Conservation (phyloP, 53 echinoderm and acorn worm species). For the Pentamera pediparva region DNA sequence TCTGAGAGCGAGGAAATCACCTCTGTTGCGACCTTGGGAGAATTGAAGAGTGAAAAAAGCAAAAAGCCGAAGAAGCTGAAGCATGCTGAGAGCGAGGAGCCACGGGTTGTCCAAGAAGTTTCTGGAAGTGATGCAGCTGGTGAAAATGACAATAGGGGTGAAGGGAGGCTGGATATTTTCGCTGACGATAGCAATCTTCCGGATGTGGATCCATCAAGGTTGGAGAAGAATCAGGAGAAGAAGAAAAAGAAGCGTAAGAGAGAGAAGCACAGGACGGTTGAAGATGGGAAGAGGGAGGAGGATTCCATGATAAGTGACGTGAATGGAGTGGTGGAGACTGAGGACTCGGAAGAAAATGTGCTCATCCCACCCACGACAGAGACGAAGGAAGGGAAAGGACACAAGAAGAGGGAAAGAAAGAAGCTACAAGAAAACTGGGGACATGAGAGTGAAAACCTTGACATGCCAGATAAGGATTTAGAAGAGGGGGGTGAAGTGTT, state of each 20-base stretch:
- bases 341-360: background rate
- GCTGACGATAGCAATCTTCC: background rate
- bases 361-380: background rate
- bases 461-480: background rate
- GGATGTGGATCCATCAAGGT: background rate
- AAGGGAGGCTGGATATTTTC: background rate
- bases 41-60: too few species aligned
- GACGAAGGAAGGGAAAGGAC: conserved; percentile 30
- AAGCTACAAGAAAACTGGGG: background rate
- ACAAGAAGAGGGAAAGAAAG: background rate
- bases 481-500: background rate
- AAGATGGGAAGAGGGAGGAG: background rate
- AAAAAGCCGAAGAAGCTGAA: too few species aligned
- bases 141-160: conserved; percentile 5
- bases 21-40: too few species aligned
- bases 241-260: background rate
- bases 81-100: too few species aligned
- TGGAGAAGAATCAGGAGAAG: conserved; percentile 25
- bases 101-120: too few species aligned
- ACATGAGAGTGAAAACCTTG: background rate
- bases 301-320: background rate
- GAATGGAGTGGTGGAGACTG: background rate
- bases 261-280: background rate
- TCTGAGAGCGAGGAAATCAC: too few species aligned
- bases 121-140: too few species aligned